Evolutionary conservation across 2,888 invertebrate genomes (phyloP), one percentile per base, ranked within the genome.

Genomic region (Aphodius sticticus): DNA sequence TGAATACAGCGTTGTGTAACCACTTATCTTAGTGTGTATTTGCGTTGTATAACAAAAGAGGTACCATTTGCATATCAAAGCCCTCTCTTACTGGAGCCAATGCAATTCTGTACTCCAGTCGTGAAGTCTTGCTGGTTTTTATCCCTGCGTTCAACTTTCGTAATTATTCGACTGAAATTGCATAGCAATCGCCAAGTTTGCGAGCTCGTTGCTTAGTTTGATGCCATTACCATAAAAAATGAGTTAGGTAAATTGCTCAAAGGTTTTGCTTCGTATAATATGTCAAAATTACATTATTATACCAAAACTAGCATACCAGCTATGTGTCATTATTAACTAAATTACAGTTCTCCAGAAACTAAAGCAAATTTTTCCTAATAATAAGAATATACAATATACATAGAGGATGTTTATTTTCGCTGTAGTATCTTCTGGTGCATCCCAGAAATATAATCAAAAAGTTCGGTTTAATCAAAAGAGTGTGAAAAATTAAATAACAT

Each of bases 31-130:
- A n/a, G 74, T 74, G 53, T 53, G 53, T 53, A 53, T 53, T 53
- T 12, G 53, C 12, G 53, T 12, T 9, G 53, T 53, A 12, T 53
- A 53, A 53, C 53, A 53, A 53, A 53, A 53, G 53, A 9, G 53
- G 53, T 12, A 53, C 74, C 7, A 74, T 74, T 74, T 74, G n/a
- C 35, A 74, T 74, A 74, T 74, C 74, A 74, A 74, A 74, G 74
- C 36, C 36, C 37, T 35, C 37, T 74, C 12, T 26, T 26, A 26
- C 26, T 53, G 53, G 53, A 53, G 53, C 9, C 53, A 12, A 53
- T 53, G 53, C 53, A 53, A 53, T 12, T 53, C 9, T 12, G 53
- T 53, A 53, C 53, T 53, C 26, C 26, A 26, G 26, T 26, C 26
- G 53, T 5, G 53, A 53, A 12, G 12, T 12, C 12, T 53, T 53